Evolutionary conservation across 2,888 invertebrate genomes (phyloP).

Genomic region (Orchesellides sinensis): DNA sequence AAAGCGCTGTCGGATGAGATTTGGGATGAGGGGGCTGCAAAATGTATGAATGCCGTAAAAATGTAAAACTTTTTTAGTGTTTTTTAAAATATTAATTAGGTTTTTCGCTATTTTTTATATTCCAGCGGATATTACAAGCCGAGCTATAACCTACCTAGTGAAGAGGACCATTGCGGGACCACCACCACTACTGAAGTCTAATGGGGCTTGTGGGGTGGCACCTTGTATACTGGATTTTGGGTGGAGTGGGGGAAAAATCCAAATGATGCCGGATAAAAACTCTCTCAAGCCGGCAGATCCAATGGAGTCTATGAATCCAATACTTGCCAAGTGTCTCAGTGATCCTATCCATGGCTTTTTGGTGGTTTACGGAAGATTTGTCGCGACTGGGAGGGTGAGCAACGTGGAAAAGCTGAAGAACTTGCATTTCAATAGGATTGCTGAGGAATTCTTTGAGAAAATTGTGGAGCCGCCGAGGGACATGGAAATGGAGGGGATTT

Average conservation of each 20-base stretch:
- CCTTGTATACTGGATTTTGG: not conserved
- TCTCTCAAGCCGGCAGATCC: slow-evolving; percentile 10
- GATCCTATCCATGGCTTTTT: slow-evolving; percentile 64
- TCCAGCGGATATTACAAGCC: slow-evolving; percentile 33
- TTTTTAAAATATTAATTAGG: not conserved
- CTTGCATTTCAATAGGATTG: slow-evolving; percentile 26
- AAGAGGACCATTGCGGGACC: slow-evolving; percentile 22
- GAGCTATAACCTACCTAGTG: slow-evolving; percentile 31
- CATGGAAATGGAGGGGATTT: not conserved
- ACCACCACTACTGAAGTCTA: too few relatives aligned
- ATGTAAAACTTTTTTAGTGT: not conserved
- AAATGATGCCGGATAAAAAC: not conserved
- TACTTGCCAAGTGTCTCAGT: slow-evolving; percentile 32
- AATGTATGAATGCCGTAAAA: not conserved
- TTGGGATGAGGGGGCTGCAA: slow-evolving; percentile 31
- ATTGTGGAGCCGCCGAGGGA: not conserved
- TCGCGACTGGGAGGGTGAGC: slow-evolving; percentile 25
- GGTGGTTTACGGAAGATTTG: slow-evolving; percentile 62
- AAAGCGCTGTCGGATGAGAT: slow-evolving; percentile 57
- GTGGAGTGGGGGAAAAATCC: not conserved
- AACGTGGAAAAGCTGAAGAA: slow-evolving; percentile 26
- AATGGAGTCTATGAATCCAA: slow-evolving; percentile 41
- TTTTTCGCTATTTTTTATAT: not conserved
- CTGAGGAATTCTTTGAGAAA: slow-evolving; percentile 26
- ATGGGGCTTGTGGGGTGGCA: not conserved